phyloP scores from a whole-genome alignment of 2,113 vertebrate genomes.

The Melanocharis versteri region DNA sequence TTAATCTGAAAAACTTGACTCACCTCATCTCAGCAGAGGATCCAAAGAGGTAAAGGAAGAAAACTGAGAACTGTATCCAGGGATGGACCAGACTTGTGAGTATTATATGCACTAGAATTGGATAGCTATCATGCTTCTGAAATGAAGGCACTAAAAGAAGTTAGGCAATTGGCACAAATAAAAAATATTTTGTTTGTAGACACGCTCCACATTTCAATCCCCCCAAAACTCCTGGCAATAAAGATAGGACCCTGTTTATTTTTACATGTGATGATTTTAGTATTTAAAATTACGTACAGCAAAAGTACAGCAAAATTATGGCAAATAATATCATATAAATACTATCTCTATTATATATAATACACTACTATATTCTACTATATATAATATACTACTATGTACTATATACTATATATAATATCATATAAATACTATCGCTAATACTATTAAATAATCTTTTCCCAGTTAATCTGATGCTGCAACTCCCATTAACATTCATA shows the following conservation, averaged over 20 bases:
- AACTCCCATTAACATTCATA: neutral
- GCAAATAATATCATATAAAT: neutral
- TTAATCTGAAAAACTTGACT: neutral
- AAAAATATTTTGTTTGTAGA: neutral
- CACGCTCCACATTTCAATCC: fast-evolving
- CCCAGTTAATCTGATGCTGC: neutral
- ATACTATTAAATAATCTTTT: neutral
- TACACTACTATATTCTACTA: too few relatives aligned
- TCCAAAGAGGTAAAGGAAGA: neutral
- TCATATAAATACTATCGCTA: neutral
- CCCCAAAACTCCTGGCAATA: neutral
- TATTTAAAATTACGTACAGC: neutral
- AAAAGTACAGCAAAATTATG: neutral
- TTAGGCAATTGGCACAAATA: neutral
- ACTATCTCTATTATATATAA: too few relatives aligned
- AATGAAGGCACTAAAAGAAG: neutral
- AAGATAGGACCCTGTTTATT: neutral
- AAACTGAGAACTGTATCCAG: neutral
- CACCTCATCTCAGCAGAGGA: neutral
- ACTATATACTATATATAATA: too few relatives aligned
- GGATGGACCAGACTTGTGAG: neutral
- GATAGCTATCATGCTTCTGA: neutral
- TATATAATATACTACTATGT: too few relatives aligned
- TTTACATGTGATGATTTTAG: neutral
- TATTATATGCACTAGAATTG: neutral